Percentiles rank a stretch among this genome's conserved stretches.
Evolutionary conservation across 2,113 vertebrate species (phyloP).

Genomic region (Pavo muticus): DNA sequence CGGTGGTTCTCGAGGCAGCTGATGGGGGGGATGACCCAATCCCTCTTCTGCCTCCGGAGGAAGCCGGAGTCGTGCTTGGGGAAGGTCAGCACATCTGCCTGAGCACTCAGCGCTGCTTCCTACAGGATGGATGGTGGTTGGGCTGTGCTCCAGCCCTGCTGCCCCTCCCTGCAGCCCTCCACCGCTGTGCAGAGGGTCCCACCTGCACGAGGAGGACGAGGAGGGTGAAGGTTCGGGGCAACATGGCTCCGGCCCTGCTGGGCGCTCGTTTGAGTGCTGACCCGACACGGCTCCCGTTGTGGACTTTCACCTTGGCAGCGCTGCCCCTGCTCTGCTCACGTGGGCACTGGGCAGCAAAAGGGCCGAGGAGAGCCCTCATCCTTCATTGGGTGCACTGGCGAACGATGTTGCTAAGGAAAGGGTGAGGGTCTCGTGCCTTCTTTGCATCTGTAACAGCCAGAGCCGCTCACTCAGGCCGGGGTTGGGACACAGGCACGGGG

Average conservation of each 20-base stretch:
- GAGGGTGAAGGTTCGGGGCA: background rate
- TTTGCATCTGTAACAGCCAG: no score
- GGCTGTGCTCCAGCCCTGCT: background rate
- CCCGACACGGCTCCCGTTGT: background rate
- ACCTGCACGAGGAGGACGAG: background rate
- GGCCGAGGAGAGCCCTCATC: no score
- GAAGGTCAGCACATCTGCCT: background rate
- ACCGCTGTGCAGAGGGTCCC: background rate
- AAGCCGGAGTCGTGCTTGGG: background rate
- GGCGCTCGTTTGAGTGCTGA: background rate
- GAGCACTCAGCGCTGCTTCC: background rate
- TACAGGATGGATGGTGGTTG: background rate
- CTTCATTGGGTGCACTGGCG: no score
- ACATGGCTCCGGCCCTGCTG: background rate
- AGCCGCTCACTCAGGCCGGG: no score
- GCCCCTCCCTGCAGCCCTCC: background rate
- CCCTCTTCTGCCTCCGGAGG: constrained; percentile 75
- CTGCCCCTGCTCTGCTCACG: background rate
- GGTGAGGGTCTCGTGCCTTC: no score
- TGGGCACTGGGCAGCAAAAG: background rate
- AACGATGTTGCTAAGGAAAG: no score
- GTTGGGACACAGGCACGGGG: no score
- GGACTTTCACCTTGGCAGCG: background rate
- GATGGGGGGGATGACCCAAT: constrained; percentile 82
- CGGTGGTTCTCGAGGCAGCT: constrained; percentile 72